These are phyloP conservation scores for Sebastiscus albofasciatus DNA, from an alignment of 2,797 vertebrate genomes.

Conservation along the genomic window DNA sequence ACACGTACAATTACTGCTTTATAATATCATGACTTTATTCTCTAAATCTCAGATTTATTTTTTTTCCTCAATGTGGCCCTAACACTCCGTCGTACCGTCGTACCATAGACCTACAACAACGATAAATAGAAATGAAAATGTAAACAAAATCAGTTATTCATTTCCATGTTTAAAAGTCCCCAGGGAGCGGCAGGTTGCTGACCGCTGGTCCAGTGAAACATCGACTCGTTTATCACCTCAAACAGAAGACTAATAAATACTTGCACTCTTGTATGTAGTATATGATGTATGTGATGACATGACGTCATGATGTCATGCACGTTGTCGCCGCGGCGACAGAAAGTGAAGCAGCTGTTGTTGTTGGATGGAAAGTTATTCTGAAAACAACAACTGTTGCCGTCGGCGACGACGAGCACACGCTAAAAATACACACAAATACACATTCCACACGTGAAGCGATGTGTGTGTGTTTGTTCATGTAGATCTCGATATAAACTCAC, in stretches of 20 bases:
- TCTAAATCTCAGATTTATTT: no score
- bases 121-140: no score
- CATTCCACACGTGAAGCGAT: constrained; percentile 8
- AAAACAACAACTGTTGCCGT: constrained; percentile 74
- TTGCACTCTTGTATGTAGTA: not conserved
- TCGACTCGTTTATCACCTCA: no score
- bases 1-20: no score
- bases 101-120: no score
- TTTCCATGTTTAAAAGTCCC: no score
- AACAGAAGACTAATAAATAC: not conserved
- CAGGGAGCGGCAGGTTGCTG: no score
- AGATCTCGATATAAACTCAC: not conserved
- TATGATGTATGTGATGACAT: not conserved
- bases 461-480: not conserved
- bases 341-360: constrained; percentile 56
- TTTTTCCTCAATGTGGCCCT: no score
- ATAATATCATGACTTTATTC: no score
- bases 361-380: constrained; percentile 54
- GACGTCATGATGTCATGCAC: not conserved
- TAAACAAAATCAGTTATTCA: no score
- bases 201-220: no score
- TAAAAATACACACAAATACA: constrained; percentile 53
- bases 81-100: no score
- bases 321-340: not conserved
- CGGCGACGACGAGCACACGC: not conserved